These are phyloP conservation scores for Oenanthe melanoleuca DNA, from an alignment of 2,113 vertebrate genomes.

Conservation along the genomic window DNA sequence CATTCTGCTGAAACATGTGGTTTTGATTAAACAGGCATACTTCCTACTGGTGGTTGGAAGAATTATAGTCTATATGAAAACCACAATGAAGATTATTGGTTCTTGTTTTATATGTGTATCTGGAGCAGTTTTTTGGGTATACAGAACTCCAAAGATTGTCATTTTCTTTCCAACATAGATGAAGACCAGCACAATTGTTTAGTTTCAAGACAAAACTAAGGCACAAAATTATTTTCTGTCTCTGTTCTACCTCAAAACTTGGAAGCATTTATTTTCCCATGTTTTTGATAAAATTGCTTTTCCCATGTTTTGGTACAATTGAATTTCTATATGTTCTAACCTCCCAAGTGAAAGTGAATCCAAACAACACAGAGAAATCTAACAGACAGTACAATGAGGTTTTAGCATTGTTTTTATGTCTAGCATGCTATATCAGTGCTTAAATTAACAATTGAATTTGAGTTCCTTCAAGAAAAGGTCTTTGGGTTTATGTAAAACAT, in stretches of 20 bases:
- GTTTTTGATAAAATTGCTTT: not conserved
- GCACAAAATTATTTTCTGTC: not conserved
- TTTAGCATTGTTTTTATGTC: not conserved
- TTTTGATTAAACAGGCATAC: not conserved
- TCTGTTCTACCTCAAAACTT: not conserved
- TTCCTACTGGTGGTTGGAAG: not conserved
- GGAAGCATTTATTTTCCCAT: not conserved
- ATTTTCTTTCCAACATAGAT: not conserved
- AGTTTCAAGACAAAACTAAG: not conserved
- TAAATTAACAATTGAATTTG: not conserved
- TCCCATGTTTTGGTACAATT: not conserved
- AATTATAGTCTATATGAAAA: not conserved
- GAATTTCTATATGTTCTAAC: not conserved
- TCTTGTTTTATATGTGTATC: not conserved
- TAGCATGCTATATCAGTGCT: not conserved
- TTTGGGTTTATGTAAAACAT: not conserved
- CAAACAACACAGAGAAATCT: not conserved
- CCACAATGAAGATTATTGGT: not conserved
- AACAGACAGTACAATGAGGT: not conserved
- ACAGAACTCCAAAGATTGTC: not conserved
- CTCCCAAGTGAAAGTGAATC: not conserved
- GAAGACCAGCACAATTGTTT: not conserved
- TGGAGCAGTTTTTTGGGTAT: fast-evolving
- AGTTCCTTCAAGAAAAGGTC: not conserved
- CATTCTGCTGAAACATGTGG: not conserved